Conservation (phyloP, 2,888 invertebrate genomes). For the Escarpia spicata region DNA sequence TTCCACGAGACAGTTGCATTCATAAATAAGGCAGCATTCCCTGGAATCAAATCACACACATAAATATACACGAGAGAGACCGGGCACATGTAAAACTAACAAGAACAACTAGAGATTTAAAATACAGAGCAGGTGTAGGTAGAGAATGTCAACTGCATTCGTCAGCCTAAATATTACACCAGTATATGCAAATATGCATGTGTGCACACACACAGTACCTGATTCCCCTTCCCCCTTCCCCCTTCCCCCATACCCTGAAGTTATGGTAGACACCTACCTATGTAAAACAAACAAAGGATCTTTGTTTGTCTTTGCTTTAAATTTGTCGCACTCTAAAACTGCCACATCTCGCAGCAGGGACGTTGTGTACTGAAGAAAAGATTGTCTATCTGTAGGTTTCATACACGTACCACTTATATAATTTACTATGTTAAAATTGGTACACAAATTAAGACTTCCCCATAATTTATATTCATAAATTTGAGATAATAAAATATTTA, state of each 20-base stretch:
- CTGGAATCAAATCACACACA: no score
- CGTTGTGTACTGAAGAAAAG: conserved; percentile 69
- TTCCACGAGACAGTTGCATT: no score
- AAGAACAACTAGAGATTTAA: neutral
- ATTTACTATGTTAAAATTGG: neutral
- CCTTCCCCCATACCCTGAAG: neutral
- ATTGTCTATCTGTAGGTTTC: neutral
- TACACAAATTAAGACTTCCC: neutral
- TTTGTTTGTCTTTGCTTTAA: conserved; percentile 65
- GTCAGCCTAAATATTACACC: neutral
- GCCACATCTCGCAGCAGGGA: conserved; percentile 77
- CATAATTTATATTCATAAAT: no score
- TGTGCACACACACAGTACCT: no score
- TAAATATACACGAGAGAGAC: neutral
- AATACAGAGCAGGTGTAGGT: neutral
- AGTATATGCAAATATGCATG: neutral
- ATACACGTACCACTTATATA: neutral
- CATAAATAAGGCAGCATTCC: no score
- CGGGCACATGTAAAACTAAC: neutral
- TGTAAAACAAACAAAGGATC: conserved; percentile 51
- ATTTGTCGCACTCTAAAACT: conserved; percentile 74
- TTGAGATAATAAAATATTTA: neutral
- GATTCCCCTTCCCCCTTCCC: no score
- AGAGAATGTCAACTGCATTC: neutral
- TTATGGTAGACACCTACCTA: conserved; percentile 45